Base-by-base conservation (phyloP, 35 echinoderm and acorn worm species). In the Patiria miniata region DNA sequence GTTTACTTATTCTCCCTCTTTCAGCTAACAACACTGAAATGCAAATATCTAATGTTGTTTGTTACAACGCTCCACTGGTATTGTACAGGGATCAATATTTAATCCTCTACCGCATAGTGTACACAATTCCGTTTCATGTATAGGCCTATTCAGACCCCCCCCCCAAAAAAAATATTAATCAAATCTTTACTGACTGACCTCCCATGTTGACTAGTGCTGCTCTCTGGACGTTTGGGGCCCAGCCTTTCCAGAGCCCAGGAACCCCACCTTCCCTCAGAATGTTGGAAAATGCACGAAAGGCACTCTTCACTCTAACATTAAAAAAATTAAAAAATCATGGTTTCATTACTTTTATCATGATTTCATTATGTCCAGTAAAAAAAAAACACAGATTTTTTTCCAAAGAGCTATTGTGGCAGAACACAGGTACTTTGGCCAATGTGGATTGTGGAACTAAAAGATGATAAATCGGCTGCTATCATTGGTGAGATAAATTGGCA, bases 131-230 rank as follows among this genome's bases (percentile, higher is more conserved):
- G n/a, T n/a, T n/a, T n/a, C n/a, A n/a, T n/a, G n/a, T n/a, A n/a
- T n/a, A n/a, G n/a, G n/a, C n/a, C n/a, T n/a, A n/a, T n/a, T n/a
- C n/a, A n/a, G n/a, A n/a, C n/a, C n/a, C n/a, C n/a, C n/a, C n/a
- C n/a, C n/a, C n/a, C n/a, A 12, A 12, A 12, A 47, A 47, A 47
- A 4, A 47, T 47, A 6, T 47, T 12, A 47, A 47, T 47, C 42
- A 81, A 39, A 2, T 80, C 10, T 28, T 51, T 32, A 77, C 83
- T 90, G 12, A 6, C 42, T 47, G 39, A 94, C 95, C 95, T 88
- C 95, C 95, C 91, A 98, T 94, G 58, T 98, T 98, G 30, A 98
- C 95, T 34, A 98, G 69, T 40, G 95, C 95, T 61, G 95, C 95
- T 91, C 95, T 91, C 52, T 98, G 95, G 23, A 94, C 92, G 79